Base-by-base conservation (phyloP, 2,888 invertebrate genomes). In the Heliconius hortense region DNA sequence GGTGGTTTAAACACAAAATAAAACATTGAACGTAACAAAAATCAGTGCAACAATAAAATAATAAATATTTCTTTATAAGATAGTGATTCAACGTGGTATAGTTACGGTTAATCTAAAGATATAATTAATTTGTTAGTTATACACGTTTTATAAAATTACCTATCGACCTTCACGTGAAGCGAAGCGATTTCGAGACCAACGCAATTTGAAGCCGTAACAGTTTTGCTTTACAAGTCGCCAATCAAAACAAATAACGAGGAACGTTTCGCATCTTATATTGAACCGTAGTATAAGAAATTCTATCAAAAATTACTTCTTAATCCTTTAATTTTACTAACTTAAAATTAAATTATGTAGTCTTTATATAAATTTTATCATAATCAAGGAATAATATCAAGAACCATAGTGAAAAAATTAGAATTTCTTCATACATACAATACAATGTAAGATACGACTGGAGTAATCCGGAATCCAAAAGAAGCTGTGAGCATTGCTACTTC, bases 151-250 rank as follows among this genome's bases (percentile, higher is more conserved):
- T 90, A 92, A 92, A 92, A 91, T 90, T 89, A 90, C 91, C 93
- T 93, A 93, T 93, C 91, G 93, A 92, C 91, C 92, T 89, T 91
- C 89, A 90, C 91, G 92, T 93, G 92, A 93, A 93, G 93, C 92
- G 86, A 90, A 90, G 91, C 92, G 85, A 87, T 86, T 87, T 86
- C 87, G 84, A 85, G 84, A 84, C 85, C 85, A 82, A 79, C 82
- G 77, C 80, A 79, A 81, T 79, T 79, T 60, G 43, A 21, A 71
- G 43, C 35, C 56, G 43, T 62, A 71, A 59, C 56, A 59, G 26
- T 60, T 35, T 59, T 26, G 67, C 67, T 59, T n/a, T 56, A 60
- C 71, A 71, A 68, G 21, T 43, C 62, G 35, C 28, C 60, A 60
- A 39, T 26, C 35, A 39, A 69, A 56, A 69, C 53, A 69, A 56